These are phyloP conservation scores for Lacerta agilis DNA, from an alignment of 2,797 vertebrate species.

Conservation along the genomic window DNA sequence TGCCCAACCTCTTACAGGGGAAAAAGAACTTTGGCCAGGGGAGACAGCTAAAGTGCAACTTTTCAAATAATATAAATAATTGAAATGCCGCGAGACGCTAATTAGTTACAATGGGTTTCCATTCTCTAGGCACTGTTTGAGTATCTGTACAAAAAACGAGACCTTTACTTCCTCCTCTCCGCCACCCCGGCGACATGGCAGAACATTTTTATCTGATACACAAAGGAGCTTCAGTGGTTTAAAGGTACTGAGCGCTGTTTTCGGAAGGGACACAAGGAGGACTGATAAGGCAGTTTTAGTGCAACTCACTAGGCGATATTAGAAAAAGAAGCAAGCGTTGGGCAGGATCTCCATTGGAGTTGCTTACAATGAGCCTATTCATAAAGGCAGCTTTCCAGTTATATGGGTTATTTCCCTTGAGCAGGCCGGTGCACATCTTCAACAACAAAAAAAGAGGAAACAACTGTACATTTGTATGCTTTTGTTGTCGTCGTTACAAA, in stretches of 20 bases:
- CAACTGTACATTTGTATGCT: constrained; percentile 53
- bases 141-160: constrained; percentile 70
- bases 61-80: constrained; percentile 82
- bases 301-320: constrained; percentile 73
- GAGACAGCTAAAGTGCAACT: constrained; percentile 82
- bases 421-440: constrained; percentile 67
- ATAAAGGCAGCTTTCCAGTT: constrained; percentile 76
- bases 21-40: constrained; percentile 35
- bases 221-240: constrained; percentile 68
- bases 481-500: constrained; percentile 31
- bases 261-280: constrained; percentile 67
- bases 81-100: constrained; percentile 75
- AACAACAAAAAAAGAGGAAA: constrained; percentile 51
- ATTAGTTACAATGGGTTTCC: constrained; percentile 69
- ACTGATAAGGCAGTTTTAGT: constrained; percentile 73
- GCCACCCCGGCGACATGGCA: constrained; percentile 6
- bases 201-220: constrained; percentile 61
- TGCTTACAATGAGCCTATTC: constrained; percentile 56
- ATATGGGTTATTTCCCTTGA: constrained; percentile 60
- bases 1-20: constrained; percentile 67
- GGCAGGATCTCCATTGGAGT: constrained; percentile 60
- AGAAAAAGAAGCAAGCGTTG: constrained; percentile 63
- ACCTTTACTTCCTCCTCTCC: constrained; percentile 66
- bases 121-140: constrained; percentile 75
- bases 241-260: constrained; percentile 68